phyloP scores from a whole-genome alignment of 2,113 vertebrate species.

The Arothron firmamentum region DNA sequence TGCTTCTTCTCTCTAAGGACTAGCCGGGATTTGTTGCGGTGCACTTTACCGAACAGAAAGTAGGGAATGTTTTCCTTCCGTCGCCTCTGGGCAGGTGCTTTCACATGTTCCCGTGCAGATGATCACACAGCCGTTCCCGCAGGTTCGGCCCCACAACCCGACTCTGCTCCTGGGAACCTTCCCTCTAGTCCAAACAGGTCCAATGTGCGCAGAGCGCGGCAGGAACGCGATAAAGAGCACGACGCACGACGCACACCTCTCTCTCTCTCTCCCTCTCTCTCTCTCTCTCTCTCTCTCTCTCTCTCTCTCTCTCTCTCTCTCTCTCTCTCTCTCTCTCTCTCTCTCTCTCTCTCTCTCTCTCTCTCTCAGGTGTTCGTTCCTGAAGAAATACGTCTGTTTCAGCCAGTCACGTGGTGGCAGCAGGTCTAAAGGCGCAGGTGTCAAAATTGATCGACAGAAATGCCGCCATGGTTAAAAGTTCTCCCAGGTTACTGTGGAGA shows the following conservation, averaged over 20 bases:
- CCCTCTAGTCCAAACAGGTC: background rate
- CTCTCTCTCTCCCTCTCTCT: conserved; percentile 23
- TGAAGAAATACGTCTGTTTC: conserved; percentile 42
- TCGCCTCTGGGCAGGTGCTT: background rate
- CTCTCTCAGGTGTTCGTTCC: conserved; percentile 52
- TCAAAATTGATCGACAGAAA: too few relatives aligned
- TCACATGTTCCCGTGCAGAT: background rate
- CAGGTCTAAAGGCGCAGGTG: conserved; percentile 22
- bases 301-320: background rate
- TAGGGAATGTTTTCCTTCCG: too few relatives aligned
- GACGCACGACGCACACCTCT: background rate
- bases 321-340: conserved; percentile 1
- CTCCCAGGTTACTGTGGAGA: too few relatives aligned
- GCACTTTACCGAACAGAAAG: too few relatives aligned
- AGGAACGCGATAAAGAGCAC: background rate
- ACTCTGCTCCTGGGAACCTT: background rate
- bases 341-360: conserved; percentile 34
- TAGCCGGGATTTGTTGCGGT: background rate
- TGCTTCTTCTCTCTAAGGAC: background rate
- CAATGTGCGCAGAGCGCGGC: background rate
- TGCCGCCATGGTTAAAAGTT: too few relatives aligned
- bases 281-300: conserved; percentile 38
- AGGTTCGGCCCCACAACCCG: background rate
- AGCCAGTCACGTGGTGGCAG: conserved; percentile 39
- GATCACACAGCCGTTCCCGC: too few relatives aligned